These are phyloP conservation scores for Sinopyrophorus schimmeli DNA, from an alignment of 2,888 invertebrate genomes.

Conservation along the genomic window DNA sequence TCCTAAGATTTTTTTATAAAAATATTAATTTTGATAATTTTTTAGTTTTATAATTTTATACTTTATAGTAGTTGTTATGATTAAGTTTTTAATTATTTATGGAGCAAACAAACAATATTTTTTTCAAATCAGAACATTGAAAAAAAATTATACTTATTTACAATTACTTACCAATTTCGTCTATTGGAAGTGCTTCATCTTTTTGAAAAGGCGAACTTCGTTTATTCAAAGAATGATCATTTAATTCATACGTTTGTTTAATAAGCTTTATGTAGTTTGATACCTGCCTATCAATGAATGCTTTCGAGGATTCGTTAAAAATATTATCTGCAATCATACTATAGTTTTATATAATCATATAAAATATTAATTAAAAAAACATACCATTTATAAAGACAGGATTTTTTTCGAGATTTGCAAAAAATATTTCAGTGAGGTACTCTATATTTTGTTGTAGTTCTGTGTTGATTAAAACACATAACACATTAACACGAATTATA, in stretches of 20 bases:
- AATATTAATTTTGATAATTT: too few species aligned
- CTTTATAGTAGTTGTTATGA: too few species aligned
- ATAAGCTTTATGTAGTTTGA: conserved; percentile 44
- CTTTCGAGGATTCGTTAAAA: conserved; percentile 39
- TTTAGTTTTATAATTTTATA: too few species aligned
- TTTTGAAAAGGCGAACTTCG: conserved; percentile 40
- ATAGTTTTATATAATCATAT: conserved; percentile 6
- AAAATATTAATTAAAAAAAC: conserved; percentile 4
- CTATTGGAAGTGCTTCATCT: conserved; percentile 28
- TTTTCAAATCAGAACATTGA: neutral
- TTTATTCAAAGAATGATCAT: conserved; percentile 38
- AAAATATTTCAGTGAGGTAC: conserved; percentile 37
- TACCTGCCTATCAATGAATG: conserved; percentile 47
- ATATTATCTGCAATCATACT: conserved; percentile 31
- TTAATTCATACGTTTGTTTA: conserved; percentile 35
- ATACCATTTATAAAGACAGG: conserved; percentile 36
- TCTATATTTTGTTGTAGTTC: conserved; percentile 14
- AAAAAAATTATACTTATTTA: too few species aligned
- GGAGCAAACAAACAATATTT: neutral
- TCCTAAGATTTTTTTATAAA: too few species aligned
- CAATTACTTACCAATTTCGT: conserved; percentile 14
- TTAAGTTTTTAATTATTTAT: too few species aligned
- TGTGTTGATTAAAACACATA: conserved; percentile 18
- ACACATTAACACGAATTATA: conserved; percentile 1
- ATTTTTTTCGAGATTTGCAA: conserved; percentile 36